Percentiles rank a stretch among this genome's conserved stretches.
Evolutionary conservation across 2,113 vertebrate species (phyloP).

Genomic region (Drymodes brunneopygia): DNA sequence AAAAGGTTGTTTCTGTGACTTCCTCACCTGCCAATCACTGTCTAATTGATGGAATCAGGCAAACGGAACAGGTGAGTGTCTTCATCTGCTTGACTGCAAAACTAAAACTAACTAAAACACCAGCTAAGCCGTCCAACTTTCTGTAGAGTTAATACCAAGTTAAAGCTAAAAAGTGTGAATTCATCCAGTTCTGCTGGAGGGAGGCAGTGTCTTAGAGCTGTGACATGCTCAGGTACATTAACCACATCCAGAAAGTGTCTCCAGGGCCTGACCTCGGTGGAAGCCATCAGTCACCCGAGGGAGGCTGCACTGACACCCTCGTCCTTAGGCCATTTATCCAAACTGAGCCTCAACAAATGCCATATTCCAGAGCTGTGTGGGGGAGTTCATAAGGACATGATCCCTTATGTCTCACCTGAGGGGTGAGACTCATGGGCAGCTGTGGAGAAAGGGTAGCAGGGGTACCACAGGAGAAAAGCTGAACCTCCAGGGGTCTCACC

Average conservation of each 20-base stretch:
- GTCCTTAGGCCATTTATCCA: not conserved
- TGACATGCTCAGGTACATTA: not conserved
- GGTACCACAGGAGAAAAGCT: not conserved
- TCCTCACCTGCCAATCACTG: not conserved
- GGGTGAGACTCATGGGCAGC: not conserved
- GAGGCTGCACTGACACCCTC: not conserved
- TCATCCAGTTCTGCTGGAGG: not conserved
- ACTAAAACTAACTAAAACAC: not conserved
- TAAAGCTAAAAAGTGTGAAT: not conserved
- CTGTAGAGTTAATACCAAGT: not conserved
- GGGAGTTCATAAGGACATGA: not conserved
- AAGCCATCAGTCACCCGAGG: not conserved
- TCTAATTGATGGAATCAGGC: not conserved
- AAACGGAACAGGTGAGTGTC: not conserved
- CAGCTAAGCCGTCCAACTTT: not conserved
- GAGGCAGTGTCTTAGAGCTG: not conserved
- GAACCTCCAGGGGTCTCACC: not conserved
- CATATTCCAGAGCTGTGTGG: not conserved
- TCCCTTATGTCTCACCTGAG: not conserved
- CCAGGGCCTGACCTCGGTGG: not conserved
- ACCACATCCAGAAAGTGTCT: not conserved
- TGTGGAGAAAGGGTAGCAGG: not conserved
- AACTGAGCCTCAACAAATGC: not conserved
- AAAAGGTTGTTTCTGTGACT: not conserved
- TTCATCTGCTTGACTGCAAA: not conserved